Percentiles rank a stretch among this genome's conserved stretches.
Evolutionary conservation across 2,797 vertebrate genomes (phyloP).

Genomic region (Ispidina picta): DNA sequence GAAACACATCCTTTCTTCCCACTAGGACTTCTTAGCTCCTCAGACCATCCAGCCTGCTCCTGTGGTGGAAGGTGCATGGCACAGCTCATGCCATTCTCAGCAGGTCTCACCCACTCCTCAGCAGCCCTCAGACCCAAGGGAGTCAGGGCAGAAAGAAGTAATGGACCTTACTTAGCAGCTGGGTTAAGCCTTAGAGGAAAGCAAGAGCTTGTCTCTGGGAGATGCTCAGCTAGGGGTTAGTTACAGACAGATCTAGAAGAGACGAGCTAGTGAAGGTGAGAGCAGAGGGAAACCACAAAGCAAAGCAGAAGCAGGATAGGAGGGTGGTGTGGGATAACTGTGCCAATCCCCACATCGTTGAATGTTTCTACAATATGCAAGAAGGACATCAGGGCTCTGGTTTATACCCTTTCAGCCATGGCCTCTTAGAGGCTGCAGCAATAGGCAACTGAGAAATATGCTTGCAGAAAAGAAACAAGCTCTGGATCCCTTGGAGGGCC

Average conservation of each 20-base stretch:
- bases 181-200: background rate
- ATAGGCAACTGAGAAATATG: background rate
- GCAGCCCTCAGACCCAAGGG: background rate
- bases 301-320: slow-evolving; percentile 9
- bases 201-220: background rate
- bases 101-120: background rate
- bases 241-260: background rate
- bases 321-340: background rate
- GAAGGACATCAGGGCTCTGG: background rate
- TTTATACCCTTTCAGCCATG: background rate
- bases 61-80: background rate
- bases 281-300: slow-evolving; percentile 4
- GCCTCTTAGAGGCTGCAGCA: background rate
- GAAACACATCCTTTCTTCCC: background rate
- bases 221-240: background rate
- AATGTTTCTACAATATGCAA: background rate
- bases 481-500: background rate
- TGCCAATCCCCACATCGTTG: background rate
- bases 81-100: fast-evolving
- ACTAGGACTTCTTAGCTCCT: background rate
- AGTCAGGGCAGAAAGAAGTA: background rate
- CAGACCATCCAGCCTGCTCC: background rate
- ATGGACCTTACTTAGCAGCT: background rate
- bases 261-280: background rate
- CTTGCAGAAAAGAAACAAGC: background rate